These are phyloP conservation scores for Protosalanx chinensis DNA, from an alignment of 2,797 vertebrate genomes.

Conservation along the genomic window DNA sequence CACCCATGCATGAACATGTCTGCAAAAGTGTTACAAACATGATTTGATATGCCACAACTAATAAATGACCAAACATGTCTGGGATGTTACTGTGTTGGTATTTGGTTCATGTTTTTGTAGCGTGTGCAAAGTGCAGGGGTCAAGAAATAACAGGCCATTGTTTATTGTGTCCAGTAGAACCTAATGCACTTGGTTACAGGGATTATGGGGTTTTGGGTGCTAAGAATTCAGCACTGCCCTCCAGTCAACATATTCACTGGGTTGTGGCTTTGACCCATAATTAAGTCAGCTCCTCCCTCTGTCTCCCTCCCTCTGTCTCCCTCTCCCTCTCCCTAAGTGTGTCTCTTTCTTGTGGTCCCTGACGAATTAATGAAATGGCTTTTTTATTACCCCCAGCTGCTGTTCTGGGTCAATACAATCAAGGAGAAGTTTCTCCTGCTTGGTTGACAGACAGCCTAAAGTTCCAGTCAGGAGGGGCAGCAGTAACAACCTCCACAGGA, in stretches of 20 bases:
- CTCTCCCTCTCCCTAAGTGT: not conserved
- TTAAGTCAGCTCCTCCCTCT: not conserved
- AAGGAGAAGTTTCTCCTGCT: conserved; percentile 22
- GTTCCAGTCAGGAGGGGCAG: not conserved
- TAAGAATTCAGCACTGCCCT: not conserved
- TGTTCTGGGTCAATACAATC: conserved; percentile 7
- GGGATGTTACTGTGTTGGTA: not conserved
- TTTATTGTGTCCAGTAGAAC: not conserved
- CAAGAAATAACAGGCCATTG: not conserved
- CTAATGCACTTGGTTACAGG: conserved; percentile 6
- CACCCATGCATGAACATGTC: not conserved
- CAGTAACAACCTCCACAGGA: conserved; percentile 11
- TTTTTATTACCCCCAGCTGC: conserved; percentile 14
- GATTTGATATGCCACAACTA: not conserved
- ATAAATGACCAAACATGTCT: not conserved
- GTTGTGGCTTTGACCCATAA: conserved; percentile 7
- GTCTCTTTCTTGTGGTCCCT: conserved; percentile 15
- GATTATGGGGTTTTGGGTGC: not conserved
- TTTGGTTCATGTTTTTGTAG: not conserved
- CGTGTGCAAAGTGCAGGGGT: not conserved
- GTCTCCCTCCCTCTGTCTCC: not conserved
- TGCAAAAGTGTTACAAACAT: not conserved
- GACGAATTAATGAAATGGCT: conserved; percentile 35
- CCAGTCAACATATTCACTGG: not conserved
- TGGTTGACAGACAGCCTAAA: conserved; percentile 7